A percentile compares a stretch with the other conserved stretches of the same genome.
phyloP scores from a whole-genome alignment of 1,140 invertebrate species.

The Aphis craccivora region DNA sequence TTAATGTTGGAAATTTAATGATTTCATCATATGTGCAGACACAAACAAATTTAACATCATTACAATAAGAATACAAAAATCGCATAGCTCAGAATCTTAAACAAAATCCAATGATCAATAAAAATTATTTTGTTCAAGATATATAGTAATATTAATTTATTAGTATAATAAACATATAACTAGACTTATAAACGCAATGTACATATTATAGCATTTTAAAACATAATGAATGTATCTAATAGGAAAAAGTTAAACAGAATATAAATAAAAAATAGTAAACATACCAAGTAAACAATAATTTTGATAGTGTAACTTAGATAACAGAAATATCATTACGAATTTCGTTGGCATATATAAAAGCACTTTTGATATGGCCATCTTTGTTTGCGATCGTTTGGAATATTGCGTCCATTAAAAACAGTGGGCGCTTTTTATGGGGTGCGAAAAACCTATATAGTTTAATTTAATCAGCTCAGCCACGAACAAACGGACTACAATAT shows the following conservation, averaged over 20 bases:
- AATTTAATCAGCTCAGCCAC: slow-evolving; percentile 31
- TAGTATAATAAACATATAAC: not conserved
- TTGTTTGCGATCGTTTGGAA: not conserved
- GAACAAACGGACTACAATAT: not conserved
- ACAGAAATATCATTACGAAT: not conserved
- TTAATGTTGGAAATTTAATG: too few species aligned
- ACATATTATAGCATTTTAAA: not conserved
- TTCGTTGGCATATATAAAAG: not conserved
- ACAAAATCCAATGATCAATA: not conserved
- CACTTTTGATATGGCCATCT: not conserved
- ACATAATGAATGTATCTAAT: not conserved
- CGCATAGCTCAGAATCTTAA: not conserved
- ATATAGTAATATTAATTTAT: not conserved
- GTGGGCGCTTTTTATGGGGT: slow-evolving; percentile 7
- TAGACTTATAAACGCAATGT: not conserved
- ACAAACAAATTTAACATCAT: too few species aligned
- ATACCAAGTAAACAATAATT: not conserved
- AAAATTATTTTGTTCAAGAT: not conserved
- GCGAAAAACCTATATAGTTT: not conserved
- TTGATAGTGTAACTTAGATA: not conserved
- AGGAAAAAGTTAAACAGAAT: not conserved
- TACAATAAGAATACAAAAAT: too few species aligned
- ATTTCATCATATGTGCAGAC: too few species aligned
- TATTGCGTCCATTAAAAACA: slow-evolving; percentile 29
- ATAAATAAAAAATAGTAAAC: not conserved